Base-by-base conservation (phyloP, 2,113 vertebrate genomes). In the Perca schrenkii region DNA sequence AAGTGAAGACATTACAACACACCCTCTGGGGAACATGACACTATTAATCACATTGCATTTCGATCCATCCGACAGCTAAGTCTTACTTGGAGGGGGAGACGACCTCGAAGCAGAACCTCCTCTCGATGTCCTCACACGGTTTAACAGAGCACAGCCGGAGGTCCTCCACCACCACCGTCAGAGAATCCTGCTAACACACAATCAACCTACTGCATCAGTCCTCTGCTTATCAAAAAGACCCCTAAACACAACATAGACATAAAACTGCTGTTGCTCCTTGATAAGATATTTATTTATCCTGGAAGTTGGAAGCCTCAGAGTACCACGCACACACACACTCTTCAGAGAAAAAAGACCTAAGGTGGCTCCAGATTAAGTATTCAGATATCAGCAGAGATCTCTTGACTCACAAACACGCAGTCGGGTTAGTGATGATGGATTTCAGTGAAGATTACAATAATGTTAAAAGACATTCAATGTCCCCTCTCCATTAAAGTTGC, bases 21-120 rank as follows among this genome's bases (percentile, higher is more conserved):
- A n/a, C 7, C 43, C 43, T 52, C 6, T 54, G 66, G 11, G 22
- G 14, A 31, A 17, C 36, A 61, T 36, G 15, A 25, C 69, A 19
- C 15, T 68, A 19, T 68, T 4, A 61, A 22, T 4, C 0, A 40
- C 52, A 69, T 14, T 3, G 4, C 31, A 2, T 0, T 21, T 10
- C 25, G 3, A 63, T 56, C 36, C 58, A 22, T 34, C 8, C 5
- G 11, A 12, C 10, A 49, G 17, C 34, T 2, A 2, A 46, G 47
- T 86, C 98, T 96, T 94, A 99, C 98, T 99, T 99, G 83, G 96
- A 96, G 28, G 98, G 98, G 0, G 98, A 99, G 78, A 99, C 97
- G 0, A 99, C 98, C 93, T 99, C 98, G 16, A 99, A 99, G 94
- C 98, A 99, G 94, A 99, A 99, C 86, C 98, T 95, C 88, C 98